Evolutionary conservation across 2,888 invertebrate genomes (phyloP).

Genomic region (Escarpia spicata): DNA sequence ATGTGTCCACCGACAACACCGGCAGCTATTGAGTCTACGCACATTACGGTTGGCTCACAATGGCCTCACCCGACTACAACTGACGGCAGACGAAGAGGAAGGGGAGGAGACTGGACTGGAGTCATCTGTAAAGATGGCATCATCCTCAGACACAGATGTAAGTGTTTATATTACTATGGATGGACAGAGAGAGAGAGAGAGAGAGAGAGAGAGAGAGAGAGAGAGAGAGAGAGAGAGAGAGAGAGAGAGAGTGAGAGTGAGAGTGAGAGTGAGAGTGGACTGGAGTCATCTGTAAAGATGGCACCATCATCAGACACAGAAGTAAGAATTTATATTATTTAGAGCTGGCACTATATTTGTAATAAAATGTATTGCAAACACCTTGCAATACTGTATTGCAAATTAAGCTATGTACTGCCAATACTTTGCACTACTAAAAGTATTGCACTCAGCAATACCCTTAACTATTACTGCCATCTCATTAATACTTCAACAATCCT

Average conservation of each 20-base stretch:
- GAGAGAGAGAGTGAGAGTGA: too few relatives aligned
- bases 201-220: too few relatives aligned
- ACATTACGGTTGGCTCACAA: slow-evolving; percentile 89
- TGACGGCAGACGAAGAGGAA: slow-evolving; percentile 24
- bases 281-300: neutral
- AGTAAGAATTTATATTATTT: neutral
- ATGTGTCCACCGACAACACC: slow-evolving; percentile 70
- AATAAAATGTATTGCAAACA: too few relatives aligned
- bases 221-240: too few relatives aligned
- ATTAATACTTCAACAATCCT: neutral
- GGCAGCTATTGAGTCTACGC: slow-evolving; percentile 81
- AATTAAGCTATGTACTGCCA: too few relatives aligned
- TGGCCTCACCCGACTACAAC: slow-evolving; percentile 78
- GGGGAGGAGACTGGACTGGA: neutral
- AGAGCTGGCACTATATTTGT: too few relatives aligned
- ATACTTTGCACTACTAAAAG: too few relatives aligned
- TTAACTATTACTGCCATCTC: neutral
- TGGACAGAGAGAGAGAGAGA: too few relatives aligned
- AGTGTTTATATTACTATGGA: neutral
- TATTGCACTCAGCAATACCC: too few relatives aligned
- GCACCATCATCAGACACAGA: neutral
- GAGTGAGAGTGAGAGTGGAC: neutral
- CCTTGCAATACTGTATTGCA: too few relatives aligned
- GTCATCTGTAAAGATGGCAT: neutral
- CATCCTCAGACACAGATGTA: neutral